These are phyloP conservation scores for Lochmaea crataegi DNA, from an alignment of 2,888 invertebrate genomes.

Conservation along the genomic window DNA sequence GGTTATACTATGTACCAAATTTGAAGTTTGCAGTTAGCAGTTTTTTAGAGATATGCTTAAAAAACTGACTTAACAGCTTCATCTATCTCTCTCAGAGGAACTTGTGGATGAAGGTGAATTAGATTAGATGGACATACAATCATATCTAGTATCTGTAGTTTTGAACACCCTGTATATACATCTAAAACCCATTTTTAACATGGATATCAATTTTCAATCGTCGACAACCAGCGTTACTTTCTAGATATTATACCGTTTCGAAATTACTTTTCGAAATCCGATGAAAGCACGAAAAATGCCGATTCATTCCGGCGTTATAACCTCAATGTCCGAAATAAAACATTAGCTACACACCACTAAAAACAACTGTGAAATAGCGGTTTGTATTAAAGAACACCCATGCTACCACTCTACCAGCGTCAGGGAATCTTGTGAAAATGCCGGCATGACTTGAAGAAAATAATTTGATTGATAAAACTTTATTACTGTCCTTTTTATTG, in stretches of 20 bases:
- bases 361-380: slow-evolving; percentile 58
- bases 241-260: slow-evolving; percentile 34
- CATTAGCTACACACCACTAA: slow-evolving; percentile 53
- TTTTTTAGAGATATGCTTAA: too few relatives aligned
- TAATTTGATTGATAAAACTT: slow-evolving; percentile 61
- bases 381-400: slow-evolving; percentile 54
- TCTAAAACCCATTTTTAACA: slow-evolving; percentile 25
- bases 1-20: too few relatives aligned
- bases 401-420: slow-evolving; percentile 42
- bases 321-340: slow-evolving; percentile 47
- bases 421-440: slow-evolving; percentile 48
- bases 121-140: too few relatives aligned
- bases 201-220: slow-evolving; percentile 35
- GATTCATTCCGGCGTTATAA: slow-evolving; percentile 42
- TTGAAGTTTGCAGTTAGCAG: too few relatives aligned
- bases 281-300: slow-evolving; percentile 36
- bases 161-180: neutral
- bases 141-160: too few relatives aligned
- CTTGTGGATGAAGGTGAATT: too few relatives aligned
- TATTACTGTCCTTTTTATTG: slow-evolving; percentile 51
- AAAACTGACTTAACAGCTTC: too few relatives aligned
- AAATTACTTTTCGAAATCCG: slow-evolving; percentile 32
- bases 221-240: slow-evolving; percentile 29
- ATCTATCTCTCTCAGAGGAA: too few relatives aligned
- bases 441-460: slow-evolving; percentile 57